Evolutionary conservation across 2,888 invertebrate genomes (phyloP), one percentile per base, ranked within the genome.

Genomic region (Himalopsyche anomala): DNA sequence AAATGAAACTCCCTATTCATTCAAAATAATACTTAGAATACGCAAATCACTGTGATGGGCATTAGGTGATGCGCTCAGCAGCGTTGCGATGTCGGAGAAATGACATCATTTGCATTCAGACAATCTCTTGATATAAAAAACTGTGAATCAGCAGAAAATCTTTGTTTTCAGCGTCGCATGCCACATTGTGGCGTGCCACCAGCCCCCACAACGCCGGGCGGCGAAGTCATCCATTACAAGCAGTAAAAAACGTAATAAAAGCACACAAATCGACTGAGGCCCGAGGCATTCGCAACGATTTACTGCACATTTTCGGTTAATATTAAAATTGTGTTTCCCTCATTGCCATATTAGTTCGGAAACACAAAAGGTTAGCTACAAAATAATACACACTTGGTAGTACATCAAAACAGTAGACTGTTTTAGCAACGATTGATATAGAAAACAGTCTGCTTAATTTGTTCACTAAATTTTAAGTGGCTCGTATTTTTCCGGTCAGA

Each of bases 191-290:
- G 28, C 74, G 74, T 74, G 74, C 36, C 38, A 42, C 84, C 11
- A 11, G 15, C 12, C 54, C 54, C 51, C 42, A 79, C 81, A 45
- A n/a, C 82, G 19, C 28, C 79, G 55, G 42, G 81, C 36, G 85
- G 86, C 54, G 84, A 79, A 84, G 84, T 88, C 88, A 87, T 88
- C 85, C 87, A 88, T 88, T 88, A 88, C 88, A 85, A 84, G 85
- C 84, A 81, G 85, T 87, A 88, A 88, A 87, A 87, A 88, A 85
- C 81, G 86, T 88, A 88, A 86, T 88, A 87, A 88, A 88, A 88
- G 84, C 85, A 81, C 86, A 88, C 86, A 87, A 88, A 85, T 85
- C 86, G 81, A 81, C 85, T 54, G 74, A 83, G 40, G 74, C 74
- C 38, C 74, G 74, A 36, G 74, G 38, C 36, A 36, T 15, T 36